Conservation (phyloP, 1,140 invertebrate genomes). For the Drosophila malerkotliana region DNA sequence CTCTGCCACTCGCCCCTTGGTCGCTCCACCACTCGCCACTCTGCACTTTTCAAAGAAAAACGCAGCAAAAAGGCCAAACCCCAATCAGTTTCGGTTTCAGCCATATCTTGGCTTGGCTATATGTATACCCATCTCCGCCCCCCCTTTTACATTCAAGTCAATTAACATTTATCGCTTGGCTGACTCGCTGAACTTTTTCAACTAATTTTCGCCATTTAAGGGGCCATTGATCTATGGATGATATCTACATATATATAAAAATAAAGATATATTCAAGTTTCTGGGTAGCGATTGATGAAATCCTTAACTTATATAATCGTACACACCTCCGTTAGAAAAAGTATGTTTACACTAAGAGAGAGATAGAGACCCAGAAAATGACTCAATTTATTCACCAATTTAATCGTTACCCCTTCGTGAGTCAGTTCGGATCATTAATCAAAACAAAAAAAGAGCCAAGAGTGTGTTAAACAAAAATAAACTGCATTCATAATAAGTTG, state of each 20-base stretch:
- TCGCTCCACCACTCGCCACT: background rate
- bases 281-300: background rate
- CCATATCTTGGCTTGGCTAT: constrained; percentile 8
- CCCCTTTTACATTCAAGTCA: background rate
- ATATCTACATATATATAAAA: background rate
- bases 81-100: constrained; percentile 31
- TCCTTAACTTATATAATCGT: constrained; percentile 1
- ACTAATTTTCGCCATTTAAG: constrained; percentile 7
- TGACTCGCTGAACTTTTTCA: constrained; percentile 28
- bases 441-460: constrained; percentile 13
- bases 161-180: constrained; percentile 33
- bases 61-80: constrained; percentile 1
- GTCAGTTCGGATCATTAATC: constrained; percentile 33
- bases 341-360: background rate
- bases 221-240: constrained; percentile 4
- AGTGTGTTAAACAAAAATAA: background rate
- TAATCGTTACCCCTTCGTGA: constrained; percentile 13
- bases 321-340: constrained; percentile 8
- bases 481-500: constrained; percentile 38
- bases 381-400: constrained; percentile 37
- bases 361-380: constrained; percentile 14
- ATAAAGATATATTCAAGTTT: background rate
- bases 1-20: too few relatives aligned
- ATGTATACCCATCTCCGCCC: background rate
- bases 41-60: background rate